Percentiles rank a stretch among this genome's conserved stretches.
phyloP scores from a whole-genome alignment of 2,113 vertebrate genomes.

The Arenaria interpres region DNA sequence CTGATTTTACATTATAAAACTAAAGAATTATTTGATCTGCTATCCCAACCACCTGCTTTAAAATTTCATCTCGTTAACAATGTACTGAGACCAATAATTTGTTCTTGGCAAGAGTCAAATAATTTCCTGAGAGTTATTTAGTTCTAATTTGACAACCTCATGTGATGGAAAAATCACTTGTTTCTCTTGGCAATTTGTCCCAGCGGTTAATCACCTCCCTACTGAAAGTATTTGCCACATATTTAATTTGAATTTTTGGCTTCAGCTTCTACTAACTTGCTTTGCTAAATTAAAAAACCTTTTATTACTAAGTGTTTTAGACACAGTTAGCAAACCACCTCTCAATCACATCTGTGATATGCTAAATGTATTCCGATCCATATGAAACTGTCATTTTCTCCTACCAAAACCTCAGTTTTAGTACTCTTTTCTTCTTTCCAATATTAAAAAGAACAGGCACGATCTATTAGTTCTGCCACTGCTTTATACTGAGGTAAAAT shows the following conservation, averaged over 20 bases:
- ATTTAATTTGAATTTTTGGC: slow-evolving; percentile 66
- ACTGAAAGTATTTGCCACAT: slow-evolving; percentile 52
- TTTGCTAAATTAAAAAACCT: slow-evolving; percentile 56
- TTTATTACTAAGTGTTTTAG: slow-evolving; percentile 58
- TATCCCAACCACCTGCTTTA: slow-evolving; percentile 50
- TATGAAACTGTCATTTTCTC: background rate
- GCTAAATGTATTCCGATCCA: background rate
- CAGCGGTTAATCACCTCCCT: slow-evolving; percentile 58
- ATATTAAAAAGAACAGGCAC: background rate
- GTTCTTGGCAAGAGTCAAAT: slow-evolving; percentile 63
- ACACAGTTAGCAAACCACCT: slow-evolving; percentile 42
- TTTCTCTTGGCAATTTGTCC: slow-evolving; percentile 70
- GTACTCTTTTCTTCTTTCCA: background rate
- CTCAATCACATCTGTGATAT: slow-evolving; percentile 39
- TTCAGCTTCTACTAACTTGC: slow-evolving; percentile 43
- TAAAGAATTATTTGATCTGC: background rate
- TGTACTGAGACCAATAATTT: slow-evolving; percentile 62
- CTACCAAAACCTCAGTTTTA: background rate
- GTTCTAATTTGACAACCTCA: slow-evolving; percentile 66
- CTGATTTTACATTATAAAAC: background rate
- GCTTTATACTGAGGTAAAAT: background rate
- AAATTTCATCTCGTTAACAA: slow-evolving; percentile 54
- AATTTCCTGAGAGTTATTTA: slow-evolving; percentile 66
- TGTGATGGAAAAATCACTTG: slow-evolving; percentile 65
- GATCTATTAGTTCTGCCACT: background rate